Evolutionary conservation across 1,140 invertebrate species (phyloP), one percentile per base, ranked within the genome.

Genomic region (Lepidotrigona ventralis): DNA sequence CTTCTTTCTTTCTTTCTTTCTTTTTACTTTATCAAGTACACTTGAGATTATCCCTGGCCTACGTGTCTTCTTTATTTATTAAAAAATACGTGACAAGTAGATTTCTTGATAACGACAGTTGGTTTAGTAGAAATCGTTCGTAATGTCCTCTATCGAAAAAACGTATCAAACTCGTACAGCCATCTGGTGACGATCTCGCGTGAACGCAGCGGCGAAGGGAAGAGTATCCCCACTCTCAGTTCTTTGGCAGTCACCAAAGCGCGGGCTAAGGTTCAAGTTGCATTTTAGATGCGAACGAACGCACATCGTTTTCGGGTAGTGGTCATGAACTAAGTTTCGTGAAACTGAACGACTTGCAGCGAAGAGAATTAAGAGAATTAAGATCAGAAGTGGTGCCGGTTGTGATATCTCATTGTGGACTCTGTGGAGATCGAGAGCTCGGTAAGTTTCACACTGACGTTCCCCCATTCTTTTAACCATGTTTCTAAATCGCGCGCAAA

Each of bases 201-300:
- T 0, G 56, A 73, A 46, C 17, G n/a, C 1, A n/a, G 1, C 1
- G n/a, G 19, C 53, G 9, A 14, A 23, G 39, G 1, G 26, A 33
- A 58, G 66, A 58, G 76, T 2, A 19, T 74, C 58, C 70, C 75
- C 84, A 87, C 85, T 64, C 81, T 63, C 46, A 11, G 29, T 58
- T n/a, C 75, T 69, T 68, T 54, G 60, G 80, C 83, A 86, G 90
- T 76, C 79, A 88, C 86, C 78, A 92, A 92, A 93, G 90, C 92
- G 92, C 92, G 92, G 89, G 92, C 87, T 91, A 86, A 80, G 82
- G 91, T 93, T 93, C 88, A 93, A 93, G 93, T 93, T 93, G 92
- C 93, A 93, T 92, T 93, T 93, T 93, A 91, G 92, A 93, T 93
- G 92, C 91, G 92, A 92, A 87, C 90, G 90, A 90, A 92, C 89